Evolutionary conservation across 30 jellyfish, hydroid and myxozoan species (phyloP).

Genomic region (Aurelia aurita complex sp. Pacific): DNA sequence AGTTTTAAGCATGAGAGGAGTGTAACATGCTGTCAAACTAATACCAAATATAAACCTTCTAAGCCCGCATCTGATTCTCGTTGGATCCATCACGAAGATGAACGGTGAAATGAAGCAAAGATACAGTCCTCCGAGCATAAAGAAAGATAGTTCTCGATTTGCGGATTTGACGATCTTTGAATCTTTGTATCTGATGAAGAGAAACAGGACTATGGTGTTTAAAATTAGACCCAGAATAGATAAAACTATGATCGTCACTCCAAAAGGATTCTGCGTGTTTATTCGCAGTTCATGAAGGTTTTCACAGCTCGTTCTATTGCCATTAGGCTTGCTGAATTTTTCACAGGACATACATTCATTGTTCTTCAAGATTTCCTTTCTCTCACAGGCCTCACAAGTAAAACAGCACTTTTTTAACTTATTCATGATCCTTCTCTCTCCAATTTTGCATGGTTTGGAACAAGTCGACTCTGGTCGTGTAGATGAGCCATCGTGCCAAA

Average conservation of each 20-base stretch:
- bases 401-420: slow-evolving; percentile 45
- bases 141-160: slow-evolving; percentile 51
- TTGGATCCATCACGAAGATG: slow-evolving; percentile 43
- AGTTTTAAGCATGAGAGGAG: slow-evolving; percentile 80
- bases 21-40: slow-evolving; percentile 75
- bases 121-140: slow-evolving; percentile 48
- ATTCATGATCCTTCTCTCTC: slow-evolving; percentile 1
- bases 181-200: slow-evolving; percentile 40
- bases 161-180: slow-evolving; percentile 63
- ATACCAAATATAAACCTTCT: slow-evolving; percentile 76
- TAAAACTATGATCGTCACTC: background rate
- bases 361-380: slow-evolving; percentile 13
- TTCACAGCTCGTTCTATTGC: slow-evolving; percentile 5
- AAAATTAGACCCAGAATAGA: slow-evolving; percentile 33
- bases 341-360: slow-evolving; percentile 41
- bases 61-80: slow-evolving; percentile 46
- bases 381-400: slow-evolving; percentile 37
- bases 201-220: slow-evolving; percentile 18
- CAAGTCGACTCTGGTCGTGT: slow-evolving; percentile 22
- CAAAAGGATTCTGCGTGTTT: background rate
- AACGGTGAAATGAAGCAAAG: slow-evolving; percentile 67
- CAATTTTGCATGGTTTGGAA: slow-evolving; percentile 43
- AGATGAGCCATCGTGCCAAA: slow-evolving; percentile 7
- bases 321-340: slow-evolving; percentile 17
- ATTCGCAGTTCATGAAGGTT: slow-evolving; percentile 18